Conservation (phyloP, 2,113 vertebrate genomes). For the Callipepla squamata region DNA sequence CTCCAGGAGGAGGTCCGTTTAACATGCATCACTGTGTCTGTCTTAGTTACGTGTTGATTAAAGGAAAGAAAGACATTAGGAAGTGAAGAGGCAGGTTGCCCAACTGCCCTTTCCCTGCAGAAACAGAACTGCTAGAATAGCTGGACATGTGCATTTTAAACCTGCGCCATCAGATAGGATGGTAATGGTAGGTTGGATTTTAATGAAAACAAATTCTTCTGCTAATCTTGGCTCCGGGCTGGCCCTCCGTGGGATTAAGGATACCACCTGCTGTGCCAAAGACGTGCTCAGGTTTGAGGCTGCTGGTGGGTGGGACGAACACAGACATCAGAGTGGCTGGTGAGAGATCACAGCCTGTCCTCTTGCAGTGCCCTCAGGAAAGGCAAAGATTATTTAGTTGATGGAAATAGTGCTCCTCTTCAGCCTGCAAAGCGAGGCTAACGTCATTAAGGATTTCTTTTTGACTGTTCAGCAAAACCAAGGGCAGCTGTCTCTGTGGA, state of each 20-base stretch:
- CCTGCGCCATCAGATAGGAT: background rate
- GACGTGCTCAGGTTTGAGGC: conserved; percentile 21
- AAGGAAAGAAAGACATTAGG: background rate
- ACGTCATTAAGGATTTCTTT: conserved; percentile 31
- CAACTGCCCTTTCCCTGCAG: conserved; percentile 38
- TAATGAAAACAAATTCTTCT: conserved; percentile 67
- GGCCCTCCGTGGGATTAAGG: conserved; percentile 35
- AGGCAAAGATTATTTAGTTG: conserved; percentile 15
- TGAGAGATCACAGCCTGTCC: background rate
- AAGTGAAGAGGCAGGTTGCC: conserved; percentile 23
- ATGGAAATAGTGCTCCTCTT: conserved; percentile 50
- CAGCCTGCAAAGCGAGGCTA: conserved; percentile 25
- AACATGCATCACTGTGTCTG: background rate
- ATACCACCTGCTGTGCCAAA: conserved; percentile 65
- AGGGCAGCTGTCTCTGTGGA: conserved; percentile 24
- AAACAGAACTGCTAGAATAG: background rate
- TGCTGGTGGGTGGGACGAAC: conserved; percentile 40
- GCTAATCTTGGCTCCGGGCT: conserved; percentile 60
- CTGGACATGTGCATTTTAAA: background rate
- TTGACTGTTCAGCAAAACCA: conserved; percentile 4
- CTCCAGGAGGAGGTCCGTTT: conserved; percentile 23
- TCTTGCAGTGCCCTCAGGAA: conserved; percentile 34
- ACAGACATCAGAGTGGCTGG: conserved; percentile 13
- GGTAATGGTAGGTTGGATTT: conserved; percentile 43
- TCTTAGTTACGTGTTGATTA: background rate